These are phyloP conservation scores for Bombus impatiens DNA, from an alignment of 1,140 invertebrate genomes.

Conservation along the genomic window DNA sequence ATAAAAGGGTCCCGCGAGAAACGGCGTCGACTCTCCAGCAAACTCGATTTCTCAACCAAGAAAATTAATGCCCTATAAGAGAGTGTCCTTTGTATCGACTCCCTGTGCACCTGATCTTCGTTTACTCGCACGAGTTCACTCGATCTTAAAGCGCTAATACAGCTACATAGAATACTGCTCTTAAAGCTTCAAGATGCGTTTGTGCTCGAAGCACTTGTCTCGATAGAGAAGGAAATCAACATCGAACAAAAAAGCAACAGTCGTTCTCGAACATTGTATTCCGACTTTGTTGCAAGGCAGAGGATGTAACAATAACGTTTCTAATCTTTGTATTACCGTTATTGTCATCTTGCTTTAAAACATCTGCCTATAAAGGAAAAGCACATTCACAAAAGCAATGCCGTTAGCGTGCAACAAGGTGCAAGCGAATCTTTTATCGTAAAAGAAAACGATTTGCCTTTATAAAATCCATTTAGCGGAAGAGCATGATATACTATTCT, in stretches of 20 bases:
- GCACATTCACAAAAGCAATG: neutral
- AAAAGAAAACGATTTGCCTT: neutral
- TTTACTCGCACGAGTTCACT: neutral
- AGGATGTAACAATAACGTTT: conserved; percentile 50
- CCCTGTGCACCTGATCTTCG: neutral
- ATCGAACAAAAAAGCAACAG: conserved; percentile 48
- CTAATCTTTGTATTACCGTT: conserved; percentile 51
- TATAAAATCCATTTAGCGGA: neutral
- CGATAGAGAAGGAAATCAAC: neutral
- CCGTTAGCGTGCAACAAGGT: neutral
- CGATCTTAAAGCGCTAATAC: neutral
- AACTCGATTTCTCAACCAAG: neutral
- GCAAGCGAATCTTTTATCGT: neutral
- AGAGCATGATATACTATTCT: too few relatives aligned
- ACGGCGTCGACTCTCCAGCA: conserved; percentile 22
- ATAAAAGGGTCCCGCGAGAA: conserved; percentile 18
- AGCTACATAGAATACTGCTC: neutral
- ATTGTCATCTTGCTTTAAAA: neutral
- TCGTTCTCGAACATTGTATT: conserved; percentile 58
- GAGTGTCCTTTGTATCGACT: neutral
- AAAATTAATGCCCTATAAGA: neutral
- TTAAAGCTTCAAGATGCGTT: neutral
- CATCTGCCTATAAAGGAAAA: neutral
- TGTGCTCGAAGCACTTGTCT: neutral
- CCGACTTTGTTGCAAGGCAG: conserved; percentile 51